Base-by-base conservation (phyloP, 2,113 vertebrate species). In the Ameiurus melas region DNA sequence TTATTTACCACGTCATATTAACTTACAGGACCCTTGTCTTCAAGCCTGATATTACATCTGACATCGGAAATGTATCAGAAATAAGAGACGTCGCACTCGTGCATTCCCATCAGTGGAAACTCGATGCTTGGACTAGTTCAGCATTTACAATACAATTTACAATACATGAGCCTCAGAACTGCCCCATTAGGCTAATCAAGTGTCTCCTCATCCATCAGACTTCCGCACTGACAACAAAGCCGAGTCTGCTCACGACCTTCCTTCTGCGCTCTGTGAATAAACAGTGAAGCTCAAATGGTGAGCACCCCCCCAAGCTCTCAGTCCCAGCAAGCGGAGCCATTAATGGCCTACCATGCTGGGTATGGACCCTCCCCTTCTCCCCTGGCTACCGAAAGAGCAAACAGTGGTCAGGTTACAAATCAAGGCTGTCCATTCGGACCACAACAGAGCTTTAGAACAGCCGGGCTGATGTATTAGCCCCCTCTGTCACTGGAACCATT, bases 381-480 rank as follows among this genome's bases (percentile, higher is more conserved):
- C 81, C 89, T 70, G 71, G 22, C 71, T 85, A 89, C 85, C 62
- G 57, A 92, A 62, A 90, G 89, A 86, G 90, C 91, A 91, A 92
- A 92, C 83, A 91, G 80, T 90, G 86, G 87, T 80, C 71, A 58
- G 27, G 86, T 86, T 89, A 92, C 92, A 93, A 90, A 93, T 94
- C 90, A 89, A 90, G 80, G 30, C 43, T 75, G 57, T 78, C 82
- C 51, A 90, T 92, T 92, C 83, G 92, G 73, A 89, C 88, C 62
- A 82, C 81, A 88, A 91, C 87, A 92, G 90, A 89, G 85, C 71
- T 75, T 53, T 55, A 92, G 92, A 90, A 43, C 79, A 77, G 39
- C 85, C 22, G 33, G 43, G 47, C 91, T 93, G 89, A 93, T 92
- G 91, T 89, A 93, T 92, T 90, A 82, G 39, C 79, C 47, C 77